Evolutionary conservation across 2,113 vertebrate genomes (phyloP), one percentile per base, ranked within the genome.

Genomic region (Lates calcarifer): DNA sequence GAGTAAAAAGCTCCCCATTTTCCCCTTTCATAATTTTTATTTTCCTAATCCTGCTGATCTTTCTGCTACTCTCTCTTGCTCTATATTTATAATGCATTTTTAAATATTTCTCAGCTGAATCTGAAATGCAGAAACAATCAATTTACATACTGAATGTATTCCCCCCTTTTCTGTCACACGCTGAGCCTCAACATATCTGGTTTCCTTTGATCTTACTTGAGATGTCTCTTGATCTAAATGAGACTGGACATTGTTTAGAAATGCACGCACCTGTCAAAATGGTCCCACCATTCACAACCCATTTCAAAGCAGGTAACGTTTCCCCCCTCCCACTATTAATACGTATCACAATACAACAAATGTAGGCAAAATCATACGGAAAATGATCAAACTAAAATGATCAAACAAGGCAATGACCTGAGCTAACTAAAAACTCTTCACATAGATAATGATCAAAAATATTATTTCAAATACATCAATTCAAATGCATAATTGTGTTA

Each of bases 71-170:
- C 24, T 56, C 55, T 28, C 62, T 63, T 12, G 14, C 43, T 72
- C 62, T 58, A 33, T 60, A 67, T 79, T 66, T 65, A 60, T 43
- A 73, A 79, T 56, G 39, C 35, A 79, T 33, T 73, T 87, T 80
- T 29, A 55, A 43, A 78, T 79, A 62, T 68, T 74, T 79, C 74
- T 67, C 43, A 6, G 33, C 64, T 79, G 26, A 80, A 80, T 86
- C 72, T 86, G 57, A 86, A 89, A 83, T 74, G 78, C 70, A 81
- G 58, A 81, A 81, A 73, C 73, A 71, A 86, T 56, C 77, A 11
- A 88, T 90, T 91, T 88, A 55, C 90, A 90, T 87, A 83, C 58
- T 74, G 73, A 89, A 86, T 77, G 62, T 70, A 82, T 88, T 83
- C 58, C 43, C 29, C 37, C 35, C 49, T 43, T 85, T 81, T 49